Conservation (phyloP, 2,888 invertebrate species). For the Creontiades dilutus region DNA sequence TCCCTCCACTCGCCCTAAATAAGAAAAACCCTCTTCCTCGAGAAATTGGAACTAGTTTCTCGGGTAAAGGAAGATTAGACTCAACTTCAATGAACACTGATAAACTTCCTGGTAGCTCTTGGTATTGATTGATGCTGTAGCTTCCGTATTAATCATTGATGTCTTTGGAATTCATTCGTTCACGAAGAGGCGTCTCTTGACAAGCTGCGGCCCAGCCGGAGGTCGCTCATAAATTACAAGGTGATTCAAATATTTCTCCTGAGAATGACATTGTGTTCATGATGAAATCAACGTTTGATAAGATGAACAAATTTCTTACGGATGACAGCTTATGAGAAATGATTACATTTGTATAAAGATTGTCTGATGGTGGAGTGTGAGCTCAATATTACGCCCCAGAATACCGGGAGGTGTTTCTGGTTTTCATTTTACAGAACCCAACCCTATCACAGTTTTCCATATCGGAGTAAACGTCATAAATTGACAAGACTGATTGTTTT, state of each 20-base stretch:
- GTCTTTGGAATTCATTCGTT: neutral
- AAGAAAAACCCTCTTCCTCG: slow-evolving; percentile 29
- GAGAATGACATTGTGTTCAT: neutral
- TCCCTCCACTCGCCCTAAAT: slow-evolving; percentile 23
- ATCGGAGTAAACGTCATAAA: too few species aligned
- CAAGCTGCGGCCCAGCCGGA: neutral
- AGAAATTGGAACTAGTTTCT: slow-evolving; percentile 48
- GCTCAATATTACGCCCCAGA: too few species aligned
- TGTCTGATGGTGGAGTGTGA: too few species aligned
- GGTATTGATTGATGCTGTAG: slow-evolving; percentile 5
- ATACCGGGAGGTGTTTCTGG: too few species aligned
- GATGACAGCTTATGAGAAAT: too few species aligned
- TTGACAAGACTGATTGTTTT: too few species aligned
- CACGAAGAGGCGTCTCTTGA: neutral
- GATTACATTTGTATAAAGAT: too few species aligned
- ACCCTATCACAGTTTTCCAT: too few species aligned
- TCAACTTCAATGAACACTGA: slow-evolving; percentile 38
- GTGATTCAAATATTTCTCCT: neutral
- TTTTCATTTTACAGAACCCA: too few species aligned
- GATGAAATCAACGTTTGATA: neutral
- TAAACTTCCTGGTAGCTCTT: slow-evolving; percentile 7
- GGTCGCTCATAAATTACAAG: neutral
- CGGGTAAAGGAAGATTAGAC: slow-evolving; percentile 36
- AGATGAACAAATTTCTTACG: too few species aligned
- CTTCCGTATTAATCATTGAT: slow-evolving; percentile 12